Percentiles rank a stretch among this genome's conserved stretches.
Evolutionary conservation across 2,113 vertebrate genomes (phyloP).

Genomic region (Aplodontia rufa): DNA sequence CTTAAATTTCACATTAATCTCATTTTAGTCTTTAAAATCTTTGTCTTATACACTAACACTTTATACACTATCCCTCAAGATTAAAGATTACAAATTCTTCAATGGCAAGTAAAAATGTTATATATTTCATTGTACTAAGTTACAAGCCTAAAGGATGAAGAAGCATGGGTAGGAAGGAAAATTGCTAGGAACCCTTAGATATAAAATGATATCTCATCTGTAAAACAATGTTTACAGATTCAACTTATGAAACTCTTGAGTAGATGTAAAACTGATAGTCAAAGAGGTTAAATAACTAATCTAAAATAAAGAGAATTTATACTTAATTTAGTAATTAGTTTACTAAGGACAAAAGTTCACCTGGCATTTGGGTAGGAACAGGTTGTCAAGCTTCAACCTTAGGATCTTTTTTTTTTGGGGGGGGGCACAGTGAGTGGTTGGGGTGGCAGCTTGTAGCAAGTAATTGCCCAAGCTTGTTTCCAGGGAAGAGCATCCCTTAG

Average conservation of each 20-base stretch:
- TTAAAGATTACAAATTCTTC: not conserved
- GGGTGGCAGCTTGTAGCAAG: not conserved
- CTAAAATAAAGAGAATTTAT: not conserved
- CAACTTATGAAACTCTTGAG: not conserved
- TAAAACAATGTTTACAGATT: not conserved
- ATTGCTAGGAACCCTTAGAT: not conserved
- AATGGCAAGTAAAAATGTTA: not conserved
- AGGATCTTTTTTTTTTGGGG: not conserved
- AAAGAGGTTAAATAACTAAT: not conserved
- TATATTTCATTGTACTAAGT: not conserved
- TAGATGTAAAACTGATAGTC: not conserved
- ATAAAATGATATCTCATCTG: not conserved
- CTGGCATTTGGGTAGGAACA: not conserved
- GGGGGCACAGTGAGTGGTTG: too few relatives aligned
- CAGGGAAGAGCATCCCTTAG: not conserved
- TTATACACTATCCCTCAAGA: not conserved
- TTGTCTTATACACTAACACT: not conserved
- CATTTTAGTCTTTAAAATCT: not conserved
- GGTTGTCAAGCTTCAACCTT: not conserved
- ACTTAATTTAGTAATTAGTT: not conserved
- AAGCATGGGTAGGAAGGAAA: not conserved
- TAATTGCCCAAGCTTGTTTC: not conserved
- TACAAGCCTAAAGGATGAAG: not conserved
- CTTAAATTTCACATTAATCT: not conserved
- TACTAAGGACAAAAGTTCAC: not conserved